Conservation (phyloP, 2,113 vertebrate species). For the Cyphomyrus discorhynchus region DNA sequence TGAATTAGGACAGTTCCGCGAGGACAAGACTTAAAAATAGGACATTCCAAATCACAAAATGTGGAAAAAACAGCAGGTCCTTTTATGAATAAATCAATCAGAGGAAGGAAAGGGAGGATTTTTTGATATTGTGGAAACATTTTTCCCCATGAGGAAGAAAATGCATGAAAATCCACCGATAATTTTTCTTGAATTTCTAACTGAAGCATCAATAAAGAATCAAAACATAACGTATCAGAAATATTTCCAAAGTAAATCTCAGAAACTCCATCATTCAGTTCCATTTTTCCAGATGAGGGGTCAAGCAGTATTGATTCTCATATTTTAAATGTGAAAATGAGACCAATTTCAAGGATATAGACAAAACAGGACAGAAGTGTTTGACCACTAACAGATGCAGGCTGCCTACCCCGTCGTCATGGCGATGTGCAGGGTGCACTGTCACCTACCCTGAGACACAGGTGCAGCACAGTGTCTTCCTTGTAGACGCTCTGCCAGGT, state of each 20-base stretch:
- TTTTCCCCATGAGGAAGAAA: background rate
- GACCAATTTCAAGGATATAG: background rate
- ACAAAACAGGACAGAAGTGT: background rate
- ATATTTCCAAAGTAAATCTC: background rate
- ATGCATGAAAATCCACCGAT: background rate
- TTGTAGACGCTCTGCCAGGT: conserved; percentile 96
- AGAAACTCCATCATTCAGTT: background rate
- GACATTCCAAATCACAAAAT: background rate
- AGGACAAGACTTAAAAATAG: background rate
- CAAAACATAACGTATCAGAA: background rate
- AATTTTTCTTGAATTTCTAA: background rate
- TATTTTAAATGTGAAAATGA: background rate
- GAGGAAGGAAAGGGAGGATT: conserved; percentile 9
- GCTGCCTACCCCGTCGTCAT: background rate
- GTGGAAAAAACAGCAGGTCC: background rate
- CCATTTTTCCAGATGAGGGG: background rate
- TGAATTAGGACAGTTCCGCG: background rate
- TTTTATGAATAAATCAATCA: background rate
- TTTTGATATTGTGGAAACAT: conserved; percentile 4
- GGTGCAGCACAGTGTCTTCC: conserved; percentile 92
- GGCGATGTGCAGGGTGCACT: background rate
- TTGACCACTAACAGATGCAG: too few species aligned
- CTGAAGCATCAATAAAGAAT: background rate
- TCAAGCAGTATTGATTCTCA: background rate
- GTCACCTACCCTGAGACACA: conserved; percentile 89